Evolutionary conservation across 2,888 invertebrate species (phyloP), one percentile per base, ranked within the genome.

Genomic region (Sphaerophoria taeniata): DNA sequence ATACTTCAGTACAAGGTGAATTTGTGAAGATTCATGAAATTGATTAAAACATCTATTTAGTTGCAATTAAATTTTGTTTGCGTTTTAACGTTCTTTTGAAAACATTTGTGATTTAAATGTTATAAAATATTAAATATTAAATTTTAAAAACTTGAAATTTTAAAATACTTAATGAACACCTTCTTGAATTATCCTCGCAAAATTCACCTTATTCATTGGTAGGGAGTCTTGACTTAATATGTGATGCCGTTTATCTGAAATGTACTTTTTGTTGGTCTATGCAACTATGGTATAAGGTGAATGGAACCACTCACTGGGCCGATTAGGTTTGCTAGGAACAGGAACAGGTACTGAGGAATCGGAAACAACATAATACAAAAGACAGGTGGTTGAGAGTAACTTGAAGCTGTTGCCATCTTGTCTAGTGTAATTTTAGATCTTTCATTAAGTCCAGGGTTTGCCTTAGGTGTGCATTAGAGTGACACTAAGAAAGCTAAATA

Each of bases 371-470:
- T 58, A 63, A 72, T 63, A 85, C 63, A 73, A 65, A 81, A 80
- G 76, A 14, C 80, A 81, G 85, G 85, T 85, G 70, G 51, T 58
- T 24, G 60, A 72, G 58, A 56, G 60, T 81, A 85, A 85, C 76
- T 73, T 81, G 76, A 85, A 81, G 81, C 81, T 81, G 85, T 85
- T 85, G 85, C 85, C 85, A 85, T 85, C 76, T 81, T 85, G 81
- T 81, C 85, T 81, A 73, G 63, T 34, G 73, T 85, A 81, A 81
- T 85, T 81, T 77, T 61, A 73, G 85, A 81, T 81, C 81, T 85
- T 85, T 85, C 85, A 85, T 85, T 85, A 85, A 34, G 81, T 70
- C 51, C 77, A 77, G 49, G 65, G 81, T 47, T 69, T 72, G 70
- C 51, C 69, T 81, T 65, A 73, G 85, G 76, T 81, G 77, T 77